Evolutionary conservation across 2,888 invertebrate species (phyloP).

Genomic region (Aproaerema taeniolella): DNA sequence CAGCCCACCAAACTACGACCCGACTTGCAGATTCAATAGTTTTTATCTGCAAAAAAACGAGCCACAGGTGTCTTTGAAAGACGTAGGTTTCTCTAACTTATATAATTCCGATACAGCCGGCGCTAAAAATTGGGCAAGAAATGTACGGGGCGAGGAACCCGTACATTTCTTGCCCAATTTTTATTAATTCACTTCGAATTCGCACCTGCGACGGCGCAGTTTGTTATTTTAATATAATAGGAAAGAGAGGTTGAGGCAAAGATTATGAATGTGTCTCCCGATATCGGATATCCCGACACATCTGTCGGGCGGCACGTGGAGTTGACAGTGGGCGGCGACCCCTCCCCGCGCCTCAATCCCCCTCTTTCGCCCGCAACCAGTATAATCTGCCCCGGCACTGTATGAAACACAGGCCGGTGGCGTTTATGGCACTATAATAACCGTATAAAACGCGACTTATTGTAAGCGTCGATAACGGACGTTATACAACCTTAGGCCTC

Average conservation of each 20-base stretch:
- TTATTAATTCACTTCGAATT: slow-evolving; percentile 53
- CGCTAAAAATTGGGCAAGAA: background rate
- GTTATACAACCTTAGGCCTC: slow-evolving; percentile 62
- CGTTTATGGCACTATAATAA: slow-evolving; percentile 77
- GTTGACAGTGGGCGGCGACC: slow-evolving; percentile 59
- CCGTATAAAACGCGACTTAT: slow-evolving; percentile 77
- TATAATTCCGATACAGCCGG: slow-evolving; percentile 8
- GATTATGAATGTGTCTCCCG: slow-evolving; percentile 76
- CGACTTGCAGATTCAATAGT: slow-evolving; percentile 7
- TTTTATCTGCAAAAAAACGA: slow-evolving; percentile 7
- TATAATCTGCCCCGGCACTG: slow-evolving; percentile 72
- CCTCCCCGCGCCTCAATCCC: slow-evolving; percentile 17
- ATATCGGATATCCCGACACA: slow-evolving; percentile 75
- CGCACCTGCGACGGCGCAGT: slow-evolving; percentile 54
- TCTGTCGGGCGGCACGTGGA: slow-evolving; percentile 71
- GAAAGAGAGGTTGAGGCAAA: slow-evolving; percentile 62
- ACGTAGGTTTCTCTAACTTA: slow-evolving; percentile 2
- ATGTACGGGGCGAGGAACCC: slow-evolving; percentile 16
- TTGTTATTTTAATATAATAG: slow-evolving; percentile 71
- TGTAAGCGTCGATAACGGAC: slow-evolving; percentile 74
- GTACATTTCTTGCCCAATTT: slow-evolving; percentile 35
- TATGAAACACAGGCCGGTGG: slow-evolving; percentile 76
- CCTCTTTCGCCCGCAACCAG: slow-evolving; percentile 51
- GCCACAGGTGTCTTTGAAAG: slow-evolving; percentile 11
- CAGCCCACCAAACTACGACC: too few relatives aligned